phyloP scores from a whole-genome alignment of 1,140 invertebrate genomes.

The Thaumetopoea pityocampa region DNA sequence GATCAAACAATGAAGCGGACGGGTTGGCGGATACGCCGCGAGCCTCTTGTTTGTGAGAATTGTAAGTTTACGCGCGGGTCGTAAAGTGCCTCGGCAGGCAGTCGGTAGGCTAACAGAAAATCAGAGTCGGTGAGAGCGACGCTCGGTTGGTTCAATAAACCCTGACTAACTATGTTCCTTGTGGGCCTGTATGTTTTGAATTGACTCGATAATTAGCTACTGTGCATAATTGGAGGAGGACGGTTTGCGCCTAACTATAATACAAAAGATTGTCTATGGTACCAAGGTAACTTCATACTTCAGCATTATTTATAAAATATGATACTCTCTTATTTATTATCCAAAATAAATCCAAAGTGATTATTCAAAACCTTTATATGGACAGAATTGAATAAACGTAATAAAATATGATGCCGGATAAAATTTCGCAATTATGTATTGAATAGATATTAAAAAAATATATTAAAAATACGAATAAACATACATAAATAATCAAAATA shows the following conservation, averaged over 20 bases:
- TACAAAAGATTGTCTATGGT: too few species aligned
- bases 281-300: too few species aligned
- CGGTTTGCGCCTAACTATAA: too few species aligned
- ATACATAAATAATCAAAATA: too few species aligned
- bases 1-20: slow-evolving; percentile 66
- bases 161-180: slow-evolving; percentile 19
- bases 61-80: slow-evolving; percentile 60
- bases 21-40: slow-evolving; percentile 48
- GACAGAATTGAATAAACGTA: too few species aligned
- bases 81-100: slow-evolving; percentile 56
- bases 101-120: slow-evolving; percentile 65
- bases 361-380: too few species aligned
- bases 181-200: slow-evolving; percentile 14
- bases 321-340: not conserved
- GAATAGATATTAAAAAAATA: too few species aligned
- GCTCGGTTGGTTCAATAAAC: slow-evolving; percentile 20
- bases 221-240: too few species aligned
- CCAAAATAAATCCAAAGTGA: not conserved
- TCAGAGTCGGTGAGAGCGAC: slow-evolving; percentile 37
- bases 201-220: not conserved
- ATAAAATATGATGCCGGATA: too few species aligned
- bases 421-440: too few species aligned
- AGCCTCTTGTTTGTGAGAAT: slow-evolving; percentile 52
- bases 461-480: too few species aligned
- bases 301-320: too few species aligned